Evolutionary conservation across 2,888 invertebrate species (phyloP).

Genomic region (Agrenia bidenticulata): DNA sequence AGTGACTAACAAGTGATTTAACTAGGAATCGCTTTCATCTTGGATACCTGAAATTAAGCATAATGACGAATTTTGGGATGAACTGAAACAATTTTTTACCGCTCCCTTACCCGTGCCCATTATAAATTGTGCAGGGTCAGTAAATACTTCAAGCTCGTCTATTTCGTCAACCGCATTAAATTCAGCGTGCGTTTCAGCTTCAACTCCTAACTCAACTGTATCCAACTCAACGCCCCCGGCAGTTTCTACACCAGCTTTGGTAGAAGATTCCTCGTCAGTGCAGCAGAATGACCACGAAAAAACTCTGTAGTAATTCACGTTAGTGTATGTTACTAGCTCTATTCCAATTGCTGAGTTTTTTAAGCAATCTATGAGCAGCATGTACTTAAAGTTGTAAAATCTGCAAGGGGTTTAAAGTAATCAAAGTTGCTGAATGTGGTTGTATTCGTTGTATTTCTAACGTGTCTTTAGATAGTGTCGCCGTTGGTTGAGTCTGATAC

Average conservation of each 20-base stretch:
- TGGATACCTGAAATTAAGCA: constrained; percentile 48
- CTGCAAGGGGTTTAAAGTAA: too few relatives aligned
- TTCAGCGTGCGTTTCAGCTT: constrained; percentile 42
- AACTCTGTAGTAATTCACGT: not conserved
- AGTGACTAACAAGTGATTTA: not conserved
- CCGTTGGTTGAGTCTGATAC: not conserved
- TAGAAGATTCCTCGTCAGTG: constrained; percentile 35
- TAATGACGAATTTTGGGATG: constrained; percentile 51
- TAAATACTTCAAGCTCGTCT: constrained; percentile 40
- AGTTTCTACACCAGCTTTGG: constrained; percentile 39
- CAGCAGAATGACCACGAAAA: constrained; percentile 4
- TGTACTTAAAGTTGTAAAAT: too few relatives aligned
- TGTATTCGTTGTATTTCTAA: too few relatives aligned
- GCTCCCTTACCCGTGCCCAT: constrained; percentile 29
- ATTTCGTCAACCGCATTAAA: constrained; percentile 44
- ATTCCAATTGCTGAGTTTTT: not conserved
- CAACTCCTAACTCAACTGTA: constrained; percentile 42
- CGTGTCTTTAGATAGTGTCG: not conserved
- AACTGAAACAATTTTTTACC: constrained; percentile 42
- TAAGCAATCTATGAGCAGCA: too few relatives aligned
- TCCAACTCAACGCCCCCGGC: constrained; percentile 43
- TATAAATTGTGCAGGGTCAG: constrained; percentile 39
- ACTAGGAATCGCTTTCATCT: constrained; percentile 46
- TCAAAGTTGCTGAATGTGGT: too few relatives aligned
- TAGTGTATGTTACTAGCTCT: not conserved